phyloP scores from a whole-genome alignment of 2,888 invertebrate genomes.

The Eulithis testata region DNA sequence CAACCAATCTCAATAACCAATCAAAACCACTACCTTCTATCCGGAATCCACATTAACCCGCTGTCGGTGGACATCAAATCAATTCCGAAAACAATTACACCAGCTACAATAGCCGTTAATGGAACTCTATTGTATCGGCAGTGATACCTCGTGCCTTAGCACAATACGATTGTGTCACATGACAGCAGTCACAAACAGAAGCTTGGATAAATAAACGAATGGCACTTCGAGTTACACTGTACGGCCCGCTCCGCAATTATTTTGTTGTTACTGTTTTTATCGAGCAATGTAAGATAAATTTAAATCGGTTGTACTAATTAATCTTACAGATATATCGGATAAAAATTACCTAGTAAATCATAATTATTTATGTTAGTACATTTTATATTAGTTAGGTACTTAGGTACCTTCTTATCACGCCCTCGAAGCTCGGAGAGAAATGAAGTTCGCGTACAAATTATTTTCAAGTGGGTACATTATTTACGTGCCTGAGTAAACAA shows the following conservation, averaged over 20 bases:
- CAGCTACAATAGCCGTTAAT: slow-evolving; percentile 38
- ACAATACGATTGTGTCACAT: slow-evolving; percentile 23
- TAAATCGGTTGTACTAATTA: background rate
- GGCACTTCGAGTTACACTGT: too few relatives aligned
- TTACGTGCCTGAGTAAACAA: slow-evolving; percentile 22
- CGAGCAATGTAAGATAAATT: slow-evolving; percentile 2
- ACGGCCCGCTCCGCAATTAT: too few relatives aligned
- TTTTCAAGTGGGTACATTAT: slow-evolving; percentile 24
- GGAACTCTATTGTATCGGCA: slow-evolving; percentile 38
- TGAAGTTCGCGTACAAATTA: slow-evolving; percentile 20
- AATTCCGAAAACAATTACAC: slow-evolving; percentile 40
- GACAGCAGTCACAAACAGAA: background rate
- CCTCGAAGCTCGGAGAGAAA: slow-evolving; percentile 10
- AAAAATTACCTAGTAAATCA: too few relatives aligned
- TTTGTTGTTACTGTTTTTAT: background rate
- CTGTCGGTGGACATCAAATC: slow-evolving; percentile 20
- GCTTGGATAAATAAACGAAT: too few relatives aligned
- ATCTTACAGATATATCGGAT: too few relatives aligned
- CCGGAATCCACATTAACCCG: slow-evolving; percentile 16
- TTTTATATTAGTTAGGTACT: too few relatives aligned
- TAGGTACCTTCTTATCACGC: background rate
- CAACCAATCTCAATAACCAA: background rate
- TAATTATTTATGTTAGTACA: too few relatives aligned
- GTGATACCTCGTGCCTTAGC: slow-evolving; percentile 23
- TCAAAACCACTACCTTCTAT: background rate